Conservation (phyloP, 2,113 vertebrate species). For the Cynoglossus semilaevis region DNA sequence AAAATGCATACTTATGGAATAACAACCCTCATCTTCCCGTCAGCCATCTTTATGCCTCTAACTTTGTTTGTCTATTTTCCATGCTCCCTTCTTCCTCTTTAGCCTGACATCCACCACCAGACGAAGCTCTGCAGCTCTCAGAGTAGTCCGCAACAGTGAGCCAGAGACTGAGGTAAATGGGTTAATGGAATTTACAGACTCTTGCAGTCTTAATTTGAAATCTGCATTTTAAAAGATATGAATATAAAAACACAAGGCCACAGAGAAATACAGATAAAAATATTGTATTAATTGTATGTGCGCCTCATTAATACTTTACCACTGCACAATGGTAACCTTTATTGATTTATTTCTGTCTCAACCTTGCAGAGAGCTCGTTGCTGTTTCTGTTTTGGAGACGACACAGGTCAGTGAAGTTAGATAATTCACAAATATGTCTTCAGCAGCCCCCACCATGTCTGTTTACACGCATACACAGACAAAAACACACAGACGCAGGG, state of each 20-base stretch:
- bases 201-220: too few species aligned
- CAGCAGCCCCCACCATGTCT: conserved; percentile 17
- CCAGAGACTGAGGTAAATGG: conserved; percentile 85
- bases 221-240: neutral
- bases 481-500: conserved; percentile 28
- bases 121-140: conserved; percentile 87
- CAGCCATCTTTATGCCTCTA: too few species aligned
- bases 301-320: neutral
- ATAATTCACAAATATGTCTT: neutral
- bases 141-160: conserved; percentile 80
- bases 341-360: conserved; percentile 19
- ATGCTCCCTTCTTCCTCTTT: conserved; percentile 12
- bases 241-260: conserved; percentile 1
- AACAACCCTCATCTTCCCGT: conserved; percentile 13
- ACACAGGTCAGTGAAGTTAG: conserved; percentile 77
- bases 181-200: conserved; percentile 16
- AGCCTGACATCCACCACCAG: conserved; percentile 95
- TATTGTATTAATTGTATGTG: neutral
- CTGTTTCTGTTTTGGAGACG: conserved; percentile 88
- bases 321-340: conserved; percentile 13
- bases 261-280: neutral
- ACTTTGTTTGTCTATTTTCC: conserved; percentile 14
- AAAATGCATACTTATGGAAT: conserved; percentile 29
- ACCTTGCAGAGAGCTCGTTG: conserved; percentile 87
- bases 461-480: conserved; percentile 22